Conservation (phyloP, 1,140 invertebrate genomes). For the Lethocerus indicus region DNA sequence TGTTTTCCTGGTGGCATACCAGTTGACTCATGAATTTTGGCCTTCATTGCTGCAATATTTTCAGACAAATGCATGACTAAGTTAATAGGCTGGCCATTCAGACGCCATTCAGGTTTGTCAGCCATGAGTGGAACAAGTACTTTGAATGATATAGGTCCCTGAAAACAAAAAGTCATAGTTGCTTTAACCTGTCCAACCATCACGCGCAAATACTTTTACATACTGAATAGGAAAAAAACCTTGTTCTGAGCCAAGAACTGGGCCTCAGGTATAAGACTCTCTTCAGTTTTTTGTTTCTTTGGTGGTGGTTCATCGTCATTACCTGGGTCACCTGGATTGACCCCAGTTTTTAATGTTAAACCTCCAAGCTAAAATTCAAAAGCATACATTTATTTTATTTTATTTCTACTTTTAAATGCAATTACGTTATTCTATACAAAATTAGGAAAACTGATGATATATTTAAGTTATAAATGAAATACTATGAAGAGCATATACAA, state of each 20-base stretch:
- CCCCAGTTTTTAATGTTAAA: background rate
- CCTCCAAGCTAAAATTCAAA: background rate
- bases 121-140: constrained; percentile 63
- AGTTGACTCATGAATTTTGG: constrained; percentile 71
- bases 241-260: constrained; percentile 54
- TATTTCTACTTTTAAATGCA: no score
- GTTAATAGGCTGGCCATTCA: constrained; percentile 79
- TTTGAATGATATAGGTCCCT: constrained; percentile 57
- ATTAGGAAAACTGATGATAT: no score
- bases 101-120: constrained; percentile 89
- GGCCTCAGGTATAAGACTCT: constrained; percentile 76
- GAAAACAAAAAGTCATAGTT: constrained; percentile 15
- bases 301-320: constrained; percentile 67
- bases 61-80: constrained; percentile 67
- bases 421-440: no score
- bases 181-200: background rate
- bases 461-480: no score
- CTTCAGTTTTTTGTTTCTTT: constrained; percentile 84
- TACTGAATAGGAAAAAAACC: constrained; percentile 4
- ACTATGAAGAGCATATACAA: no score
- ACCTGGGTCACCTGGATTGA: no score
- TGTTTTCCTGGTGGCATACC: constrained; percentile 95
- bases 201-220: background rate
- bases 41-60: constrained; percentile 70
- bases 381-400: background rate